Percentiles rank a stretch among this genome's conserved stretches.
Conservation (phyloP, 2,888 invertebrate species). For the Acutogordius australiensis region DNA sequence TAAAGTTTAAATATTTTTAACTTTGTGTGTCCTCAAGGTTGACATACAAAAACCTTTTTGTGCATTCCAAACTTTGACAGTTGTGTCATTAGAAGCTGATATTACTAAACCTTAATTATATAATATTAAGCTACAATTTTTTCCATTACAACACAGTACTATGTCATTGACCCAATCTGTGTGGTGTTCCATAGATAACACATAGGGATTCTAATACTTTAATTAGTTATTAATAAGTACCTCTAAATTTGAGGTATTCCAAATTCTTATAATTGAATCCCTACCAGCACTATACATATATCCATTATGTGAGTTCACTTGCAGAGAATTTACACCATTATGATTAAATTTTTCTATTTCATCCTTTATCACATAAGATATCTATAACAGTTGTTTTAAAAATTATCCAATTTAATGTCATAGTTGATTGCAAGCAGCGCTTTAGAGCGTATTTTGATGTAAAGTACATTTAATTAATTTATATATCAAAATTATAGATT, state of each 20-base stretch:
- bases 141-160: slow-evolving; percentile 75
- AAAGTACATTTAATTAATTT: too few species aligned
- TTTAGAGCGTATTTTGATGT: too few species aligned
- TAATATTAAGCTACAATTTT: slow-evolving; percentile 36
- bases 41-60: slow-evolving; percentile 98
- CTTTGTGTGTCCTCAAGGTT: slow-evolving; percentile 69
- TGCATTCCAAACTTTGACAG: slow-evolving; percentile 98
- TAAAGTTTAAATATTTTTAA: slow-evolving; percentile 16
- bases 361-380: slow-evolving; percentile 87
- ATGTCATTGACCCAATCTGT: slow-evolving; percentile 99
- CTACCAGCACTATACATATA: slow-evolving; percentile 77
- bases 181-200: slow-evolving; percentile 93
- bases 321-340: slow-evolving; percentile 76
- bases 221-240: too few species aligned
- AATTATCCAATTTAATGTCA: too few species aligned
- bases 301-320: slow-evolving; percentile 55
- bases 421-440: too few species aligned
- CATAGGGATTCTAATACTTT: slow-evolving; percentile 37
- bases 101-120: slow-evolving; percentile 37
- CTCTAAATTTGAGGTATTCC: slow-evolving; percentile 32
- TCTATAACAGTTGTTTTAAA: slow-evolving; percentile 30
- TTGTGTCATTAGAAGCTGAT: slow-evolving; percentile 92
- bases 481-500: neutral
- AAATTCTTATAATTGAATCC: slow-evolving; percentile 64
- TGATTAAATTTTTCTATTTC: slow-evolving; percentile 71